Conservation (phyloP, 2,797 vertebrate genomes). For the Enteromius paludinosus region DNA sequence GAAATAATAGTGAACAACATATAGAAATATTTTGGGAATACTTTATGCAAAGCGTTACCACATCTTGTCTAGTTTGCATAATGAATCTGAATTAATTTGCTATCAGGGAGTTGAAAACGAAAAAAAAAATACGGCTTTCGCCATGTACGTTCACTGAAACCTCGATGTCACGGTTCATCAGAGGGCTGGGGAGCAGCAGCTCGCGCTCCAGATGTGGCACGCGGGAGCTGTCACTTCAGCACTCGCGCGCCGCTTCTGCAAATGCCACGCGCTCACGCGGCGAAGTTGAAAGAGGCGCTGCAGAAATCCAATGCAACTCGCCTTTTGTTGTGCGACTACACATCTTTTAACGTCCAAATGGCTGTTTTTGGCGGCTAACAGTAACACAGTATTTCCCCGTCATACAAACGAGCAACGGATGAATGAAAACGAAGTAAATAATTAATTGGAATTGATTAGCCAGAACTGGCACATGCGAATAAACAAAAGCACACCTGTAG, state of each 20-base stretch:
- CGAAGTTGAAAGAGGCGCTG: conserved; percentile 36
- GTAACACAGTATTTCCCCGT: background rate
- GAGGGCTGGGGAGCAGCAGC: conserved; percentile 34
- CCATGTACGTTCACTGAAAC: background rate
- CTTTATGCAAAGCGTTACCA: background rate
- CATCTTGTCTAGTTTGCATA: background rate
- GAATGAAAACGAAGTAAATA: background rate
- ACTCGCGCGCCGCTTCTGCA: conserved; percentile 45
- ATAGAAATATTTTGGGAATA: background rate
- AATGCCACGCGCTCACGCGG: conserved; percentile 18
- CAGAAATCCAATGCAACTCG: conserved; percentile 25
- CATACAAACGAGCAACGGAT: background rate
- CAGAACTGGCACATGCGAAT: background rate
- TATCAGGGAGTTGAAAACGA: background rate
- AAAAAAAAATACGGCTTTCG: background rate
- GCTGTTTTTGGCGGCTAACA: background rate
- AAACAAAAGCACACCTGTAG: conserved; percentile 58
- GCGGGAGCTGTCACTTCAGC: conserved; percentile 63
- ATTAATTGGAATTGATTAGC: background rate
- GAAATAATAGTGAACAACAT: background rate
- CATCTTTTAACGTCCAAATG: background rate
- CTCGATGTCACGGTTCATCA: background rate
- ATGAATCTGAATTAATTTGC: background rate
- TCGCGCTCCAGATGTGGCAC: conserved; percentile 57
- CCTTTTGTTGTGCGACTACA: background rate